A percentile compares a stretch with the other conserved stretches of the same genome.
Conservation (phyloP, 2,797 vertebrate species). For the Semaprochilodus insignis region DNA sequence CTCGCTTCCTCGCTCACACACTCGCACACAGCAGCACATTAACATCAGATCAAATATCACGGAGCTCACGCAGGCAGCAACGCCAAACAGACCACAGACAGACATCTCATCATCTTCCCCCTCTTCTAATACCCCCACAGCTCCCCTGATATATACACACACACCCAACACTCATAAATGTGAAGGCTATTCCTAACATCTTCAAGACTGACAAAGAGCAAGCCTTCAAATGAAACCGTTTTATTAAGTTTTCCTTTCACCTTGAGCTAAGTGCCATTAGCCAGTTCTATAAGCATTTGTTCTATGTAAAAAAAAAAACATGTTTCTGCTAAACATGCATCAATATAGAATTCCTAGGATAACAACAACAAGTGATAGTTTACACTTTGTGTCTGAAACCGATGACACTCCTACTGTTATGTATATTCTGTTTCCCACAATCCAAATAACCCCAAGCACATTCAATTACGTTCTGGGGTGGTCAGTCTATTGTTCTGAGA, state of each 20-base stretch:
- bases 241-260: neutral
- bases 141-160: constrained; percentile 44
- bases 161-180: constrained; percentile 16
- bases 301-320: neutral
- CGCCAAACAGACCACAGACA: constrained; percentile 81
- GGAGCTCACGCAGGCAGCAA: constrained; percentile 77
- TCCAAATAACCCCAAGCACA: no score
- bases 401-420: neutral
- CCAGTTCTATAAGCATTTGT: constrained; percentile 33
- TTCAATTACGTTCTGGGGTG: no score
- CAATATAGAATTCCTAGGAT: neutral
- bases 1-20: constrained; percentile 62
- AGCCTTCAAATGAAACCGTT: constrained; percentile 4
- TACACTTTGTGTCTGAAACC: neutral
- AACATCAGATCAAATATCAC: constrained; percentile 88
- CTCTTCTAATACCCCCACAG: constrained; percentile 65
- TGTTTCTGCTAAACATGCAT: neutral
- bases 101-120: constrained; percentile 76
- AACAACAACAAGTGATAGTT: neutral
- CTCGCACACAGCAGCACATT: constrained; percentile 77
- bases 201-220: constrained; percentile 44
- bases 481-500: no score
- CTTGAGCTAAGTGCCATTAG: neutral
- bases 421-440: neutral
- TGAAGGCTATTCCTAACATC: constrained; percentile 32